Evolutionary conservation across 1,140 invertebrate species (phyloP), one percentile per base, ranked within the genome.

Genomic region (Dysdera silvatica): DNA sequence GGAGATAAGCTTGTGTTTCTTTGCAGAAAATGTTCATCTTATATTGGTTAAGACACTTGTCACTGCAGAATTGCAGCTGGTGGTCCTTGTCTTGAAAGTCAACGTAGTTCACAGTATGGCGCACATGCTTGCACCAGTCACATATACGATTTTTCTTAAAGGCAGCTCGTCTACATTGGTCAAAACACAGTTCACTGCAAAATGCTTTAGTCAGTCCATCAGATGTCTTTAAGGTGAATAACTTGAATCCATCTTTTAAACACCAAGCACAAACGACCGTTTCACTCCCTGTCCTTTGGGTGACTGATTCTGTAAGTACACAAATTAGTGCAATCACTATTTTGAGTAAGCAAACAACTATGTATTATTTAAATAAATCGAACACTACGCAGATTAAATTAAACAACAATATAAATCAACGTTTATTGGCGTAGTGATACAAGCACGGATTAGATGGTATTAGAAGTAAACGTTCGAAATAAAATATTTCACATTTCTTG

Each of bases 11-110:
- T 74, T 90, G 86, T 7, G 90, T 91, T 76, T 93, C 90, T 29
- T 86, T 84, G 77, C 90, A 93, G 75, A 94, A 95, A 65, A 93
- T 92, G 72, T 92, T 89, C 89, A 95, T 93, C 79, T 95, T 94
- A 78, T 93, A 95, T 75, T 93, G 90, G 73, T 93, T 93, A 43
- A 94, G 80, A 73, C 91, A 95, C 80, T 92, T 94, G 74, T 92
- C 88, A 57, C 89, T 80, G 73, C 82, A 83, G 67, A 81, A 81
- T 68, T 81, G 80, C 12, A 80, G 72, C 65, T 80, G 78, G n/a
- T 75, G 73, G 33, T 80, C 78, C 0, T 79, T 79, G 59, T 79
- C 79, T 43, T 83, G 81, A 74, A 91, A 90, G 75, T 93, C 90
- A 14, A 92, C 88, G 70, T 92, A 92, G 68, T 87, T 91, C 18